phyloP scores from a whole-genome alignment of 2,113 vertebrate species.

The Toxotes jaculatrix region DNA sequence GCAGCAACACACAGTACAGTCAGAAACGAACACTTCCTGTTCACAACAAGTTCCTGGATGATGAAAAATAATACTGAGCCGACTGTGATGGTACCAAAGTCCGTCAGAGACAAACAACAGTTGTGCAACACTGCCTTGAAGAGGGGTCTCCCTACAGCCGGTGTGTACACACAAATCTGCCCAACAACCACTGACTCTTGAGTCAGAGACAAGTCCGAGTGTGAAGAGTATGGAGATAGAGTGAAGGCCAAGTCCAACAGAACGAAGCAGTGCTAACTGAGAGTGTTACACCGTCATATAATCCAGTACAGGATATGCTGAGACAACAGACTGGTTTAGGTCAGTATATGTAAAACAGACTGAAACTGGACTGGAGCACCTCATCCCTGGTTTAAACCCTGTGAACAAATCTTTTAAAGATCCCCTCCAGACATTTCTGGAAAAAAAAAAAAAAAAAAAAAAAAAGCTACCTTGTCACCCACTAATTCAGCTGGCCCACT shows the following conservation, averaged over 20 bases:
- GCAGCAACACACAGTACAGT: conserved; percentile 28
- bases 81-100: background rate
- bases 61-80: background rate
- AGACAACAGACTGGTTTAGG: background rate
- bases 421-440: background rate
- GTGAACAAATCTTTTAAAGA: background rate
- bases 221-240: background rate
- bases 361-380: background rate
- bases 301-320: background rate
- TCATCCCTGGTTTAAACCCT: background rate
- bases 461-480: background rate
- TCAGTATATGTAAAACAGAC: background rate
- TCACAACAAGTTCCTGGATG: background rate
- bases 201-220: background rate
- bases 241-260: too few species aligned
- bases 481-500: background rate
- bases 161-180: background rate
- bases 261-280: background rate
- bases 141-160: too few species aligned
- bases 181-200: background rate
- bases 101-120: background rate
- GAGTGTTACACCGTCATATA: background rate
- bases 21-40: background rate
- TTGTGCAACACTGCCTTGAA: background rate
- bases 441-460: background rate